These are phyloP conservation scores for Priocnemis perturbator DNA, from an alignment of 2,888 invertebrate genomes.

Conservation along the genomic window DNA sequence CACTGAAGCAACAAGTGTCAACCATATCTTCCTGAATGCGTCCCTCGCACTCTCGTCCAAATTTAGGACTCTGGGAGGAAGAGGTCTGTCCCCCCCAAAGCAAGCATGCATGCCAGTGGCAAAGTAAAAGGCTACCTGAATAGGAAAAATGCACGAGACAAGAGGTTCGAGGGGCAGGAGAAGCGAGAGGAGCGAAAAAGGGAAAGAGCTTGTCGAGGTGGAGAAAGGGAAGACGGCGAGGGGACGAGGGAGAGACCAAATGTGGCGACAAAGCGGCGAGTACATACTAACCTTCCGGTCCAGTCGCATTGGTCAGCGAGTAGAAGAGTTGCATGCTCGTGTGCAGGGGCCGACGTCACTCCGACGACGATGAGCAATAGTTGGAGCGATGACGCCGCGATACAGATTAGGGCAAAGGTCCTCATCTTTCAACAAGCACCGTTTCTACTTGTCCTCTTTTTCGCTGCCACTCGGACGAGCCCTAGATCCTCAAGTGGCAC, in stretches of 20 bases:
- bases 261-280: constrained; percentile 9
- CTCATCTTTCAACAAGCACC: too few species aligned
- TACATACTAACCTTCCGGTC: constrained; percentile 73
- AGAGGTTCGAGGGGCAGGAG: background rate
- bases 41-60: too few species aligned
- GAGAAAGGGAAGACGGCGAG: background rate
- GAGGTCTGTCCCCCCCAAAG: too few species aligned
- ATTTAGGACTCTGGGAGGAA: too few species aligned
- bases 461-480: too few species aligned
- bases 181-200: background rate
- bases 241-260: background rate
- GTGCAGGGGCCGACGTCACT: constrained; percentile 20
- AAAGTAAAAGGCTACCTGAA: too few species aligned
- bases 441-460: too few species aligned
- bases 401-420: constrained; percentile 2
- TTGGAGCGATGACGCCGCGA: constrained; percentile 1
- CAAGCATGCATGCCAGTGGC: too few species aligned
- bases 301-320: constrained; percentile 73
- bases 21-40: too few species aligned
- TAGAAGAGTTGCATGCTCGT: constrained; percentile 40
- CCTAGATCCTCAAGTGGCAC: too few species aligned
- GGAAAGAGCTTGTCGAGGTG: background rate
- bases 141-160: too few species aligned
- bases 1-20: too few species aligned
- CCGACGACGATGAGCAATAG: background rate